Conservation (phyloP, 2,888 invertebrate genomes). For the Griposia aprilina region DNA sequence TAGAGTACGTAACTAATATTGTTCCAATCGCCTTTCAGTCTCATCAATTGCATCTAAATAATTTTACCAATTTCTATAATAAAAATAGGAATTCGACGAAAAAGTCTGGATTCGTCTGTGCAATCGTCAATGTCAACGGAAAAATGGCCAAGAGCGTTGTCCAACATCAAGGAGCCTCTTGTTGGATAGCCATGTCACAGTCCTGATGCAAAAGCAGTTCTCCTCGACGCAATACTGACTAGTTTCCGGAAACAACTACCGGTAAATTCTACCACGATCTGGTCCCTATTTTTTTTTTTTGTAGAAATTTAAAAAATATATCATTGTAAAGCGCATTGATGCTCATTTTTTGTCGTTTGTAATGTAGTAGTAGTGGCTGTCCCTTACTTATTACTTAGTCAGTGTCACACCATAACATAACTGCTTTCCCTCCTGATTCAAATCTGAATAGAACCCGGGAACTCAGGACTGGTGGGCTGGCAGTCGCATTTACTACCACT, state of each 20-base stretch:
- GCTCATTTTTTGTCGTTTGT: background rate
- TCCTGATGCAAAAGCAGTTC: background rate
- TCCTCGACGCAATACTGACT: background rate
- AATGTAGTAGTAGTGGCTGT: background rate
- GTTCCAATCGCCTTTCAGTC: slow-evolving; percentile 9
- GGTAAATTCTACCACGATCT: slow-evolving; percentile 5
- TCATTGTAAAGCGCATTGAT: no score
- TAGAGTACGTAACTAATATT: slow-evolving; percentile 9
- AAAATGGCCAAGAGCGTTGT: background rate
- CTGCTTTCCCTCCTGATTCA: background rate
- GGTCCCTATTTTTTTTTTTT: background rate
- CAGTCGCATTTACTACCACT: background rate
- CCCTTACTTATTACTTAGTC: background rate
- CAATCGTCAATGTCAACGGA: background rate
- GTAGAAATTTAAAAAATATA: no score
- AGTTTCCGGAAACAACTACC: background rate
- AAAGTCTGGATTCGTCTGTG: background rate
- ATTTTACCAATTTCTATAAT: background rate
- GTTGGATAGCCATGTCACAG: background rate
- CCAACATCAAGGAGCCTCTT: background rate
- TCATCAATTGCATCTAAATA: slow-evolving; percentile 2
- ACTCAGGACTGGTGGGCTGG: slow-evolving; percentile 6
- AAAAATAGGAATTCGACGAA: background rate
- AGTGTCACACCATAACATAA: background rate
- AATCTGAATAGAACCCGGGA: slow-evolving; percentile 41